Evolutionary conservation across 2,113 vertebrate species (phyloP), one percentile per base, ranked within the genome.

Genomic region (Austrofundulus limnaeus): DNA sequence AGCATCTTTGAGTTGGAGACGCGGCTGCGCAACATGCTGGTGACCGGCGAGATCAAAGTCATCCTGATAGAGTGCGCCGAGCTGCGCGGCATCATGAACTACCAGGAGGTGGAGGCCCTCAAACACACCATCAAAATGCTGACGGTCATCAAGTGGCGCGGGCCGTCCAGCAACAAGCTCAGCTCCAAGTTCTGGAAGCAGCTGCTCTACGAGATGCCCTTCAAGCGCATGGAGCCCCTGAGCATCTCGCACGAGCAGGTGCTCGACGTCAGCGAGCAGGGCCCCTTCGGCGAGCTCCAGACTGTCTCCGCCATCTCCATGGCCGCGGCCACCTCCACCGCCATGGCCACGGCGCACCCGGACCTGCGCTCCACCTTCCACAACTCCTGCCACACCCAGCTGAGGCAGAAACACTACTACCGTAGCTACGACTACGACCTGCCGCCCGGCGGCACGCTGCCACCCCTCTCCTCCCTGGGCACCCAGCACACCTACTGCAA

Each of bases 401-500:
- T 96, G 94, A 94, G 95, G 79, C 96, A 90, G 87, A 98, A 98
- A 96, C 97, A 98, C 92, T 98, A 96, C 92, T 98, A 97, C 88
- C 93, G 95, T 89, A 94, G 94, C 90, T 98, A 98, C 16, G 95
- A 97, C 85, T 98, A 98, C 20, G 95, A 98, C 52, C 92, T 96
- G 92, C 94, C 95, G 73, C 92, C 94, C 19, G 86, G 94, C 0
- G 94, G 94, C 84, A 96, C 94, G 66, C 92, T 96, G 83, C 95
- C 94, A 0, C 88, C 85, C 1, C 94, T 98, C 77, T 92, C 95
- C 84, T 90, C 95, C 64, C 93, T 97, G 28, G 94, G 95, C 87
- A 95, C 93, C 92, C 96, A 97, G 92, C 97, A 98, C 92, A 98
- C 96, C 91, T 99, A 98, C 92, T 99, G 96, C 94, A 98, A 98